Conservation (phyloP, 2,888 invertebrate species). For the Carterocephalus palaemon region DNA sequence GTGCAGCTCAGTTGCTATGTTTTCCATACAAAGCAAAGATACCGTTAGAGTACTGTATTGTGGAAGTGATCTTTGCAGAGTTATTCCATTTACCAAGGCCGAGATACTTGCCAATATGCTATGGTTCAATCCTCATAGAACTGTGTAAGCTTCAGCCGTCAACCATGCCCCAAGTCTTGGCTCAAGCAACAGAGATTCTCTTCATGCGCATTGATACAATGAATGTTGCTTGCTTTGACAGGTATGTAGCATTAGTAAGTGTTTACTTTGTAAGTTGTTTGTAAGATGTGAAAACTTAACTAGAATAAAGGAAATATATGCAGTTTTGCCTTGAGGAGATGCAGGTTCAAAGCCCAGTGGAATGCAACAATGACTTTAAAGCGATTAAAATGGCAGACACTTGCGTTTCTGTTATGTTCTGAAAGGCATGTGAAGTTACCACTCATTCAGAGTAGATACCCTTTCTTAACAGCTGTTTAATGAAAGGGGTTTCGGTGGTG, state of each 20-base stretch:
- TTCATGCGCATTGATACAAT: slow-evolving; percentile 97
- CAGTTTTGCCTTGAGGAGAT: no score
- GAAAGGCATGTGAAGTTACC: no score
- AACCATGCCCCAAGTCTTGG: slow-evolving; percentile 97
- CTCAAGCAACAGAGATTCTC: slow-evolving; percentile 98
- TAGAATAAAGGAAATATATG: no score
- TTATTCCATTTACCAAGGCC: slow-evolving; percentile 95
- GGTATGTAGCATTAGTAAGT: slow-evolving; percentile 73
- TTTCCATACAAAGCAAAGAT: slow-evolving; percentile 96
- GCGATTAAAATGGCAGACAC: no score
- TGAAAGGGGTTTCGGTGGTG: no score
- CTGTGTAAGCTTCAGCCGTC: slow-evolving; percentile 97
- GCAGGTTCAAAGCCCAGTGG: no score
- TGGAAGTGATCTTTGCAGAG: slow-evolving; percentile 97
- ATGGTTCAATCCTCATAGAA: slow-evolving; percentile 97
- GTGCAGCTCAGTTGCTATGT: slow-evolving; percentile 93
- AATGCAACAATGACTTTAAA: no score
- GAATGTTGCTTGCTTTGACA: slow-evolving; percentile 97
- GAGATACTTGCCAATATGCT: slow-evolving; percentile 84
- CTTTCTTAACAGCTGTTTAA: no score
- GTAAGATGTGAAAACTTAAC: no score
- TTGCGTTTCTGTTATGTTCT: no score
- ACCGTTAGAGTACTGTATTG: slow-evolving; percentile 98
- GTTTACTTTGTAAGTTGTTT: no score
- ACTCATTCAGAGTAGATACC: no score